A percentile compares a stretch with the other conserved stretches of the same genome.
phyloP scores from a whole-genome alignment of 2,113 vertebrate species.

The Lota lota region DNA sequence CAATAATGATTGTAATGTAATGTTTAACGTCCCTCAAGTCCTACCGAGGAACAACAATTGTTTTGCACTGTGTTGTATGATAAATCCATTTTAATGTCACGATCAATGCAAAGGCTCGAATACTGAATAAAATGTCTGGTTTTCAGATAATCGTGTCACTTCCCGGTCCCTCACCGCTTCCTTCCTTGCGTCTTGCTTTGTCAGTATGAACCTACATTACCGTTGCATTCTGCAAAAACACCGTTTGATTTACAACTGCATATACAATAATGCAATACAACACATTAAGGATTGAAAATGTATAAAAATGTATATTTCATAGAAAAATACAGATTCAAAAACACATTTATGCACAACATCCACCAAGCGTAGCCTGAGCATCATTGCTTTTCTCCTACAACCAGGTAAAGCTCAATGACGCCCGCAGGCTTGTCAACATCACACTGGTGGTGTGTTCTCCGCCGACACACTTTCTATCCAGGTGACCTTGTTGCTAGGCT shows the following conservation, averaged over 20 bases:
- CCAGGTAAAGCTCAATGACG: neutral
- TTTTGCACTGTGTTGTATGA: constrained; percentile 64
- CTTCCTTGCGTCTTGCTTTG: neutral
- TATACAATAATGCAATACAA: neutral
- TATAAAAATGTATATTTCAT: constrained; percentile 25
- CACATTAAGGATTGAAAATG: neutral
- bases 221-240: neutral
- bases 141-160: constrained; percentile 32
- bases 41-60: constrained; percentile 22
- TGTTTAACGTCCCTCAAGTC: constrained; percentile 38
- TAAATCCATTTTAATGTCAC: constrained; percentile 42
- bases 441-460: neutral
- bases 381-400: neutral
- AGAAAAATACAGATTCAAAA: constrained; percentile 49
- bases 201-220: neutral
- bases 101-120: constrained; percentile 40
- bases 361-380: neutral
- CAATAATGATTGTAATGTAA: constrained; percentile 65
- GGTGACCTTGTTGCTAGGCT: too few species aligned
- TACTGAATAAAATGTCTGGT: constrained; percentile 71
- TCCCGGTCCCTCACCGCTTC: too few species aligned
- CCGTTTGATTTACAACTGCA: too few species aligned
- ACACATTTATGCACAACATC: constrained; percentile 28
- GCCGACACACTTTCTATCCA: too few species aligned
- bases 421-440: constrained; percentile 21